Base-by-base conservation (phyloP, 2,888 invertebrate species). In the Nemotelus pantherinus region DNA sequence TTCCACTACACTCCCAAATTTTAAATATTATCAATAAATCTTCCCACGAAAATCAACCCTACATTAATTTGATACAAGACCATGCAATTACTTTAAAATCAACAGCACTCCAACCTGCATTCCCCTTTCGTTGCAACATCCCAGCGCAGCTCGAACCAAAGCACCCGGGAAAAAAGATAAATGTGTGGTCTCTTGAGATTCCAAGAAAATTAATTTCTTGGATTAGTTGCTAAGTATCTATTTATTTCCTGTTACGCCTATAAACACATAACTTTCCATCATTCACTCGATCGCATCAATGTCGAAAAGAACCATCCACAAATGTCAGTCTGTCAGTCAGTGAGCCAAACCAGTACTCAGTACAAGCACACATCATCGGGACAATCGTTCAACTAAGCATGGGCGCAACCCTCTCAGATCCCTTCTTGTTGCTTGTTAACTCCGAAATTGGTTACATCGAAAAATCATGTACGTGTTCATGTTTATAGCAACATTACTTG, bases 221-320 rank as follows among this genome's bases (percentile, higher is more conserved):
- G 80, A 80, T 80, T 80, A 80, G 79, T 80, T 80, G 79, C 78
- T 80, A 79, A 79, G 79, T 80, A 67, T 80, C 79, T 78, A 78
- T 80, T 80, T 78, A 78, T 80, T 77, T 78, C 72, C 64, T 78
- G 78, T 80, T 78, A 76, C 76, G 78, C 72, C 71, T 63, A 77
- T 77, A 77, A 80, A 60, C 78, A 77, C 53, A 25, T 25, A 57
- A 55, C 71, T 48, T 50, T 53, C 58, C 53, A 58, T 60, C 60
- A 74, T 47, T 63, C 74, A 68, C n/a, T 39, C 60, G 50, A 39
- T 57, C 39, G 3, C 47, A 48, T 48, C 67, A 10, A 48, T 48
- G 48, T 7, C 41, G 60, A 60, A 41, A 3, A 3, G 25, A 60
- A 39, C n/a, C 25, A 39, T 57, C 57, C 25, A 2, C 25, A 57